phyloP scores from a whole-genome alignment of 1,140 invertebrate species.

The Rhyzopertha dominica region DNA sequence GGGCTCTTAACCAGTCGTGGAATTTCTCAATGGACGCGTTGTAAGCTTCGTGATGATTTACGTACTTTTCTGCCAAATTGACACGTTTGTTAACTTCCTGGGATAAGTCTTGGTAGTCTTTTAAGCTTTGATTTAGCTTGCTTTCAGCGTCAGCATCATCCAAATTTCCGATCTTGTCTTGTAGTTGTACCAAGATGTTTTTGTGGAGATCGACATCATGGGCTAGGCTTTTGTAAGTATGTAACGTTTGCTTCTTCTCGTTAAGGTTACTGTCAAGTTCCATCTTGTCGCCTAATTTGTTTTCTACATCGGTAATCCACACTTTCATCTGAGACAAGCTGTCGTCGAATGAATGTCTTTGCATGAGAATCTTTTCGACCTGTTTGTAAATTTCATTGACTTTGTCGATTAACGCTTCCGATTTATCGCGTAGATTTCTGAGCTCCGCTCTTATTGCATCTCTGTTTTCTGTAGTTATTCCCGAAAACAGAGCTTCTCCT shows the following conservation, averaged over 20 bases:
- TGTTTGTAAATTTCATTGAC: constrained; percentile 79
- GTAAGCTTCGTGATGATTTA: constrained; percentile 77
- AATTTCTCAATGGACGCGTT: constrained; percentile 70
- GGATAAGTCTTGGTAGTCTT: constrained; percentile 63
- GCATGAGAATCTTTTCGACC: constrained; percentile 79
- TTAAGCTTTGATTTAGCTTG: constrained; percentile 63
- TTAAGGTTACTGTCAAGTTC: constrained; percentile 69
- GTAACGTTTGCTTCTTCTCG: constrained; percentile 80
- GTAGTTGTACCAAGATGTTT: constrained; percentile 70
- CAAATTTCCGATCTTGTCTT: constrained; percentile 66
- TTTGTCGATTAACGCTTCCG: constrained; percentile 78
- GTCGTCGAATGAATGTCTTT: constrained; percentile 86
- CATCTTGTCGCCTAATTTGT: constrained; percentile 61
- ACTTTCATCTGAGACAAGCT: constrained; percentile 76
- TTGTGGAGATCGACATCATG: constrained; percentile 81
- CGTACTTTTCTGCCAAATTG: constrained; percentile 61
- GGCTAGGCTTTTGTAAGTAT: constrained; percentile 65
- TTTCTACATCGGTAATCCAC: constrained; percentile 71
- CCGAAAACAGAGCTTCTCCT: constrained; percentile 82
- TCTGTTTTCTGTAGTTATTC: constrained; percentile 79
- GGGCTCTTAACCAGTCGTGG: constrained; percentile 66
- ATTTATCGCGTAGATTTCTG: constrained; percentile 71
- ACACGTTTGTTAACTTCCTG: constrained; percentile 65
- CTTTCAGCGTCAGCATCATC: constrained; percentile 69
- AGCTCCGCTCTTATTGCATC: constrained; percentile 79